A percentile compares a stretch with the other conserved stretches of the same genome.
These are phyloP conservation scores for Caerostris extrusa DNA, from an alignment of 1,140 invertebrate species.

Conservation along the genomic window DNA sequence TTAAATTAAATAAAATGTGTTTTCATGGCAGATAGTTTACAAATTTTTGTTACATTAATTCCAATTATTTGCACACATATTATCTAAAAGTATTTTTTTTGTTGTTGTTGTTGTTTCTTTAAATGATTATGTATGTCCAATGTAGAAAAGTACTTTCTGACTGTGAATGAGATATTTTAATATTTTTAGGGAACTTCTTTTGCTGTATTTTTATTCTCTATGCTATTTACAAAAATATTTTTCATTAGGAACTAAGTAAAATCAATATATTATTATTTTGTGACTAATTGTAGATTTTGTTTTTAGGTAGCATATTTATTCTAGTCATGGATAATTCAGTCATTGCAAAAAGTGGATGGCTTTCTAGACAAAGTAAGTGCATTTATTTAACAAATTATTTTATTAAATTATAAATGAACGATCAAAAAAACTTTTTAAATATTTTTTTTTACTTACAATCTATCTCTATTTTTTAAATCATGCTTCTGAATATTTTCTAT, in stretches of 20 bases:
- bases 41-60: too few species aligned
- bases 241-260: background rate
- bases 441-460: too few species aligned
- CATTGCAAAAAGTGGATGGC: conserved; percentile 78
- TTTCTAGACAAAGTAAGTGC: conserved; percentile 74
- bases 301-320: background rate
- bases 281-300: background rate
- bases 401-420: background rate
- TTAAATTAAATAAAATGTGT: too few species aligned
- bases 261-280: background rate
- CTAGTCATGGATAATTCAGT: conserved; percentile 78
- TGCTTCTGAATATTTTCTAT: too few species aligned
- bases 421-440: too few species aligned
- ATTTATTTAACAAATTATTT: background rate
- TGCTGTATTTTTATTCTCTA: background rate
- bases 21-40: too few species aligned
- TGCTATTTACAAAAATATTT: background rate
- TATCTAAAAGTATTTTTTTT: too few species aligned
- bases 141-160: too few species aligned
- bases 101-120: too few species aligned
- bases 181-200: background rate
- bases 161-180: background rate
- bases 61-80: too few species aligned
- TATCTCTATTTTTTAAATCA: too few species aligned
- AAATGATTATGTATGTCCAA: too few species aligned